Base-by-base conservation (phyloP, 2,113 vertebrate species). In the Charadrius vociferus region DNA sequence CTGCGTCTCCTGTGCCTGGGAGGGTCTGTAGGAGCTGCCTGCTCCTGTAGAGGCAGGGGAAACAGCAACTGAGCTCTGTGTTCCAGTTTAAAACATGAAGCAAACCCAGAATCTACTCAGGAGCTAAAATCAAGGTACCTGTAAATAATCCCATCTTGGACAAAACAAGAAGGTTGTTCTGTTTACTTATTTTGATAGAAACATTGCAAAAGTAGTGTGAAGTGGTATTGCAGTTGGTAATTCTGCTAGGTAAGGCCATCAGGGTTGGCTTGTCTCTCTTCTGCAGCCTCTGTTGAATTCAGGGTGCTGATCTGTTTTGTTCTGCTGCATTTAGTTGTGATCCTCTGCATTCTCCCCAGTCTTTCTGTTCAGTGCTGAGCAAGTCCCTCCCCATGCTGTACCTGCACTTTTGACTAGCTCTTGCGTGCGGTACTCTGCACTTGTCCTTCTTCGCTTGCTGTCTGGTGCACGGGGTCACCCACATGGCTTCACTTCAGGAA, bases 361-460 rank as follows among this genome's bases (percentile, higher is more conserved):
- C 34, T 34, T 65, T 66, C 43, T 73, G 50, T 37, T 59, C 22
- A 21, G 67, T n/a, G 37, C 34, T 22, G 23, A 52, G 20, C 37
- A 21, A 29, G 13, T 61, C 55, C 7, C 7, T 74, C 39, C 39
- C 18, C 20, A 5, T 7, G 6, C 53, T 13, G 9, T 36, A 29
- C 32, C 41, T 20, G 27, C 11, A 18, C 16, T 1, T 39, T 37
- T 27, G 47, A 13, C 12, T 41, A 1, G 32, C 70, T 2, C 39
- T 39, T 52, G 7, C 7, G 4, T 8, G 7, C 10, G 32, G 27
- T 30, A 3, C 2, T 0, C 32, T 30, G 26, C 26, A n/a, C 16
- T 32, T 26, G 26, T 24, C 36, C 29, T 8, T 41, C 53, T n/a
- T 34, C 18, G 9, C 27, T 56, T 68, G 56, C 49, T 8, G 5